These are phyloP conservation scores for Dione juno DNA, from an alignment of 2,888 invertebrate species.

Conservation along the genomic window DNA sequence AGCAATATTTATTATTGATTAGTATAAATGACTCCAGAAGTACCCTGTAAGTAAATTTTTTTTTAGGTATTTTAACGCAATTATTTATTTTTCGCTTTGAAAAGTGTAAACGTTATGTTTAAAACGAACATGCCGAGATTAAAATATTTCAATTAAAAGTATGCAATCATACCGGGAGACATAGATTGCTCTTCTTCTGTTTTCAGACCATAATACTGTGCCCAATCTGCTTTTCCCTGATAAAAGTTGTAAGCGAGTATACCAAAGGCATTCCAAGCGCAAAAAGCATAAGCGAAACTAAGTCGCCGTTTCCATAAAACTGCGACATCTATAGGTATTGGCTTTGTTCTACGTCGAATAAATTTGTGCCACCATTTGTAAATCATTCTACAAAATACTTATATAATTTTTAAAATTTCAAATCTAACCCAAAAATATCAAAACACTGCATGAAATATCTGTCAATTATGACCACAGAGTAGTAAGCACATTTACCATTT, in stretches of 20 bases:
- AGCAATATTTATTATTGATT: not conserved
- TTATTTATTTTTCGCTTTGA: too few species aligned
- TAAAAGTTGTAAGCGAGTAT: constrained; percentile 83
- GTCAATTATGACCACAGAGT: not conserved
- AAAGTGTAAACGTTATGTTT: too few species aligned
- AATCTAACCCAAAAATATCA: constrained; percentile 8
- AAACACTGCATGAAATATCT: not conserved
- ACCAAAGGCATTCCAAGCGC: constrained; percentile 89
- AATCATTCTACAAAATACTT: constrained; percentile 53
- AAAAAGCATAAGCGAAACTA: constrained; percentile 85
- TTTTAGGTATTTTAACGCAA: too few species aligned
- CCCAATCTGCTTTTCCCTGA: constrained; percentile 87
- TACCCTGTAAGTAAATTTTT: too few species aligned
- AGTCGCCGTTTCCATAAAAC: constrained; percentile 84
- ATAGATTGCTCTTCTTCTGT: constrained; percentile 82
- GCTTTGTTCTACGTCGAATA: constrained; percentile 70
- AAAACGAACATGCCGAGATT: too few species aligned
- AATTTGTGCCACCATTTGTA: constrained; percentile 75
- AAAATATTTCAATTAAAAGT: too few species aligned
- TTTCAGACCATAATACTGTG: constrained; percentile 85
- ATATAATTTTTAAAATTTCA: constrained; percentile 30
- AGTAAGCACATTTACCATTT: too few species aligned
- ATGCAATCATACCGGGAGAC: constrained; percentile 79
- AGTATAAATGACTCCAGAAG: not conserved
- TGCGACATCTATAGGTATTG: constrained; percentile 78